These are phyloP conservation scores for Lepidochrysops patricia DNA, from an alignment of 2,888 invertebrate species.

Conservation along the genomic window DNA sequence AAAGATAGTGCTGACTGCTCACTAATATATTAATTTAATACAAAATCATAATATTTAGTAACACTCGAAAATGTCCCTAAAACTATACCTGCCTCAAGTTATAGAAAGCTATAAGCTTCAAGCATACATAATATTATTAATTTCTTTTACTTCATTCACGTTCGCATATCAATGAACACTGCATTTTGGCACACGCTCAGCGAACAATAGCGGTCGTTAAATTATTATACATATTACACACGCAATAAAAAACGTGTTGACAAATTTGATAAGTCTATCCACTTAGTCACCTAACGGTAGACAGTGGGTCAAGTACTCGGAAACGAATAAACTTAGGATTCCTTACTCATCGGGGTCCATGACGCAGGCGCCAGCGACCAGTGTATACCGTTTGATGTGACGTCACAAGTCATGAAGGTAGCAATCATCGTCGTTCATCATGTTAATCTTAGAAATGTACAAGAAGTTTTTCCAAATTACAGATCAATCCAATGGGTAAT, in stretches of 20 bases:
- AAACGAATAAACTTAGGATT: constrained; percentile 36
- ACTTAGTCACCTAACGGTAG: constrained; percentile 31
- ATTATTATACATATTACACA: not conserved
- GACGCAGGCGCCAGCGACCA: not conserved
- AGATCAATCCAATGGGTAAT: too few relatives aligned
- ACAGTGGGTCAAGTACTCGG: constrained; percentile 49
- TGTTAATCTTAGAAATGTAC: too few relatives aligned
- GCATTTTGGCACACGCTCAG: not conserved
- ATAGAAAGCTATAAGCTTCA: too few relatives aligned
- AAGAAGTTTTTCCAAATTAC: too few relatives aligned
- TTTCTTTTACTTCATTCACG: too few relatives aligned
- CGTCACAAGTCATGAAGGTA: not conserved
- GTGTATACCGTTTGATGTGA: not conserved
- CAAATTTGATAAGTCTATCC: constrained; percentile 20
- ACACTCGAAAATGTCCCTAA: too few relatives aligned
- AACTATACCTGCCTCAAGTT: too few relatives aligned
- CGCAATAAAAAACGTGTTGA: constrained; percentile 3
- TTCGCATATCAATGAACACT: not conserved
- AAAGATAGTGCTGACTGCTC: too few relatives aligned
- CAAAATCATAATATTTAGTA: too few relatives aligned
- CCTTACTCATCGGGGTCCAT: constrained; percentile 29
- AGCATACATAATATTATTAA: too few relatives aligned
- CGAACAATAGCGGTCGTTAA: constrained; percentile 1
- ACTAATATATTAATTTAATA: too few relatives aligned
- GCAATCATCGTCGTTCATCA: not conserved